Conservation (phyloP, 1,140 invertebrate species). For the Mesaphorura yosii region DNA sequence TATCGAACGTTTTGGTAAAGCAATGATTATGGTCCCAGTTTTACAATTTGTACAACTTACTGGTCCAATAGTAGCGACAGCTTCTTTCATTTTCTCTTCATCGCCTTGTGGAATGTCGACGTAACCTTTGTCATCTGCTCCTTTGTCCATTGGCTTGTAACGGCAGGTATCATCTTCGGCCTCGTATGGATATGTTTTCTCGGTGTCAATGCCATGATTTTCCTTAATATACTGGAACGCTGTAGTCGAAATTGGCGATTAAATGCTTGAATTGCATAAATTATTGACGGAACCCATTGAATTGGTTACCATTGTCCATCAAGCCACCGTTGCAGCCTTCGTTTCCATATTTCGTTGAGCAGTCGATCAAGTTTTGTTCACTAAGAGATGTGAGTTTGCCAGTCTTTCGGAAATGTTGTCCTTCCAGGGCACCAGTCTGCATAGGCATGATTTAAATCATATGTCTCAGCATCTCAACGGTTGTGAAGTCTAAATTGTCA, state of each 20-base stretch:
- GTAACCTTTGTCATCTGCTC: slow-evolving; percentile 72
- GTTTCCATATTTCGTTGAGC: slow-evolving; percentile 74
- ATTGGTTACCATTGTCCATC: slow-evolving; percentile 60
- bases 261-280: slow-evolving; percentile 85
- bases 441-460: background rate
- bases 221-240: slow-evolving; percentile 88
- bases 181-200: slow-evolving; percentile 80
- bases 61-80: slow-evolving; percentile 60
- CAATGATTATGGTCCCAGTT: slow-evolving; percentile 65
- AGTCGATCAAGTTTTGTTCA: slow-evolving; percentile 96
- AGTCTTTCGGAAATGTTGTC: slow-evolving; percentile 79
- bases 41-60: slow-evolving; percentile 59
- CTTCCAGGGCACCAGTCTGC: slow-evolving; percentile 86
- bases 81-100: slow-evolving; percentile 56
- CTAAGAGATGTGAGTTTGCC: slow-evolving; percentile 78
- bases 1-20: slow-evolving; percentile 64
- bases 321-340: slow-evolving; percentile 90
- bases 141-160: slow-evolving; percentile 56
- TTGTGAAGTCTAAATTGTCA: background rate
- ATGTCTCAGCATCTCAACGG: background rate
- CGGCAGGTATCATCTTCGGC: slow-evolving; percentile 51
- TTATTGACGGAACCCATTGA: slow-evolving; percentile 69
- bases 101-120: slow-evolving; percentile 61
- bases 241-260: too few species aligned
- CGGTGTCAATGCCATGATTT: slow-evolving; percentile 83